Conservation (phyloP, 2,888 invertebrate species). For the Nomada lathburiana region DNA sequence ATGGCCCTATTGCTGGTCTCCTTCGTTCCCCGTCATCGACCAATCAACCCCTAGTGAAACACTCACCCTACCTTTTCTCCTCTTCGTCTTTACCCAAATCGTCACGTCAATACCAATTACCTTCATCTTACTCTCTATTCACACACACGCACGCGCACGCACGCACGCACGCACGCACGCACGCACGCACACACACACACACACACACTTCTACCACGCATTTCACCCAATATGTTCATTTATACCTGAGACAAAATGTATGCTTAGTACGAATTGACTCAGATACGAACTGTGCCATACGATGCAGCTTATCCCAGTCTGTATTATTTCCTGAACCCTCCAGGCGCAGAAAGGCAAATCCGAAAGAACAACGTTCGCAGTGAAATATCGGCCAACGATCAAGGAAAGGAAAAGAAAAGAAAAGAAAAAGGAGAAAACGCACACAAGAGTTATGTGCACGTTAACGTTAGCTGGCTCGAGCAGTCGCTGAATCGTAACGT, state of each 20-base stretch:
- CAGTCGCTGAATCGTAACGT: constrained; percentile 17
- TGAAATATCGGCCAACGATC: background rate
- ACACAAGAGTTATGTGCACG: constrained; percentile 34
- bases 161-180: too few species aligned
- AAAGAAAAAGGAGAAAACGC: constrained; percentile 26
- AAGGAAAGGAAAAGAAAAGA: background rate
- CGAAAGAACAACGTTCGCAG: too few species aligned
- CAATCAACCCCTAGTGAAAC: too few species aligned
- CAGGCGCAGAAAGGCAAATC: too few species aligned
- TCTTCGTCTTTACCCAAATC: constrained; percentile 2
- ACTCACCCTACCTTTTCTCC: constrained; percentile 6
- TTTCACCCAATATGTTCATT: constrained; percentile 56
- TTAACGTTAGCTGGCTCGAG: constrained; percentile 56
- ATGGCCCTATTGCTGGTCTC: constrained; percentile 30
- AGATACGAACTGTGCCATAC: too few species aligned
- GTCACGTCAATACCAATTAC: too few species aligned
- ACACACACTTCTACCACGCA: constrained; percentile 28
- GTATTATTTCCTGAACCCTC: too few species aligned
- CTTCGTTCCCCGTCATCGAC: background rate
- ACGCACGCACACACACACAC: background rate
- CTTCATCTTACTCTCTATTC: constrained; percentile 34
- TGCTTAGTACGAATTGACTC: constrained; percentile 9
- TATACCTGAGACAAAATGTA: constrained; percentile 32
- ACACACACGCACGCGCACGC: constrained; percentile 12
- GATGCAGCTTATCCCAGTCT: too few species aligned